phyloP scores from a whole-genome alignment of 2,113 vertebrate genomes.

The Gallinago undulata region DNA sequence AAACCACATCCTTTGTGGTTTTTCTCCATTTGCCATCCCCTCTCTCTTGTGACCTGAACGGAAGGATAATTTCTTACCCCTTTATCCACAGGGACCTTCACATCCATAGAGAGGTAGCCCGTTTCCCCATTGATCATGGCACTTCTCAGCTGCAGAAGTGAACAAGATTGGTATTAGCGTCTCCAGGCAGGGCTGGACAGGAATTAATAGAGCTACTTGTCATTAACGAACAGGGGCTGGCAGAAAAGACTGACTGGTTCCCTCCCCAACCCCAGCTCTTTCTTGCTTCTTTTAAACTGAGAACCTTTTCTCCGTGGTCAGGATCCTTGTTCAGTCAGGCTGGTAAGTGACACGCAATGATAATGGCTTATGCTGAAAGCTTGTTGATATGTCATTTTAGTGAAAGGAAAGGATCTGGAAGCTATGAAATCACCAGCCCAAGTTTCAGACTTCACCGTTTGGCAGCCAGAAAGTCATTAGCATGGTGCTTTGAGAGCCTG shows the following conservation, averaged over 20 bases:
- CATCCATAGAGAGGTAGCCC: conserved; percentile 86
- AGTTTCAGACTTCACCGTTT: not conserved
- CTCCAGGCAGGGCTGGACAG: not conserved
- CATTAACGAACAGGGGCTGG: not conserved
- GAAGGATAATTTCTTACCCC: conserved; percentile 81
- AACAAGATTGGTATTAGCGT: conserved; percentile 19
- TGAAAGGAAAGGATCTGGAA: conserved; percentile 8
- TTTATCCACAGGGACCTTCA: conserved; percentile 89
- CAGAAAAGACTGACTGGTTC: not conserved
- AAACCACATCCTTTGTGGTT: not conserved
- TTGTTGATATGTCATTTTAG: not conserved
- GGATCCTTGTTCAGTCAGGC: not conserved
- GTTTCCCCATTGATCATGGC: conserved; percentile 95
- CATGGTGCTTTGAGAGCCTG: not conserved
- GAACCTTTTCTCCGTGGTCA: not conserved
- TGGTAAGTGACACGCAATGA: not conserved
- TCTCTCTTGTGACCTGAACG: not conserved
- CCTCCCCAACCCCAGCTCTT: not conserved
- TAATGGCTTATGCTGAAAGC: not conserved
- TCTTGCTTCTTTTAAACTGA: not conserved
- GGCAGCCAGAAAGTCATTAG: conserved; percentile 34
- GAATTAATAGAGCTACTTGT: not conserved
- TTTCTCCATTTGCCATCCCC: not conserved
- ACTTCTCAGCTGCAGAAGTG: conserved; percentile 83
- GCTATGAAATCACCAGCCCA: not conserved